Evolutionary conservation across 2,113 vertebrate genomes (phyloP), one percentile per base, ranked within the genome.

Genomic region (Eclectus roratus): DNA sequence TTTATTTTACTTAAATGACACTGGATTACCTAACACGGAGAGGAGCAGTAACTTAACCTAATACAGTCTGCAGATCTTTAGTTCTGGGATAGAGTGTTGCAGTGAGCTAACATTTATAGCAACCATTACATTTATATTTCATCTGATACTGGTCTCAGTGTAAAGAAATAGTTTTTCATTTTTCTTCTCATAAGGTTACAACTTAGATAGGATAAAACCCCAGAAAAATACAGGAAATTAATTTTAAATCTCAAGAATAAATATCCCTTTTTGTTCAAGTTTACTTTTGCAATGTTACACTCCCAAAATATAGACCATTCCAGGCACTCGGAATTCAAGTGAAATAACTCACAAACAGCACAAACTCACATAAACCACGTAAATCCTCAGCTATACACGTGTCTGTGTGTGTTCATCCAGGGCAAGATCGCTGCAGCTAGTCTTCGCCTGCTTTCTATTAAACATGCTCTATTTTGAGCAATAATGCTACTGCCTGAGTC

Each of bases 1-100:
- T 99, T 98, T 98, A 98, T 99, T 99, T 98, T 98, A 92, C 97
- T 97, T 98, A 98, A 98, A 98, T 98, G 98, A 98, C 98, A 98
- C 96, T 15, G 97, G 98, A 98, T 98, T 98, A 97, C 98, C 98
- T 97, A 98, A 98, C 98, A 98, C 96, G 97, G 97, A 98, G 95
- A 96, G 92, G 93, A 98, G 92, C 93, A 95, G 91, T 96, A 96
- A 95, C 96, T 92, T 97, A 98, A 98, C 97, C 94, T 91, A 96
- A 98, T 97, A 93, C 96, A 97, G 97, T 86, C 86, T 72, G 89
- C 94, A 95, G 91, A 96, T 94, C 96, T 96, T 88, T 86, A 89
- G 72, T 85, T 92, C 88, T 96, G 71, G 79, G 79, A 95, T 65
- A 89, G 79, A 94, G 85, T 94, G 79, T 95, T 98, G 93, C 91